Base-by-base conservation (phyloP, 2,113 vertebrate species). In the Oophaga pumilio region DNA sequence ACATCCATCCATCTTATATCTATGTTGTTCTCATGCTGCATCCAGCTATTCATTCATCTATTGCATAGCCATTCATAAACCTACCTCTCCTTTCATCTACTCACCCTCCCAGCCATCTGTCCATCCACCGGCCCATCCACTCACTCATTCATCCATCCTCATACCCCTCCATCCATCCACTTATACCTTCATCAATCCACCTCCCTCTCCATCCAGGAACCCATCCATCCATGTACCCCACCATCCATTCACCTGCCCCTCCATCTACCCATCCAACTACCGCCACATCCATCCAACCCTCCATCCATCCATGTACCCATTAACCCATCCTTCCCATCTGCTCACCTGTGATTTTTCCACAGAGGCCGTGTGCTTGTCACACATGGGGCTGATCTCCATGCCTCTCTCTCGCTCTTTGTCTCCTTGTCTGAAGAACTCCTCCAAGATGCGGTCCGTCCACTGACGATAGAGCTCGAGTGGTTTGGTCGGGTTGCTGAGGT, bases 321-420 rank as follows among this genome's bases (percentile, higher is more conserved):
- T 17, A 10, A 49, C 1, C 33, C 14, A 73, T 33, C 69, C 69
- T 20, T 7, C 4, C 33, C 33, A 43, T 24, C 11, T 56, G 7
- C 78, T 8, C 91, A 97, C 97, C 97, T 98, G 97, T 43, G 97
- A 97, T 91, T 98, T 97, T 89, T 98, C 97, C 90, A 98, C 97
- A 0, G 97, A 98, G 22, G 97, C 97, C 0, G 96, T 97, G 92
- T 97, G 97, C 92, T 98, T 97, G 87, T 98, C 97, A 0, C 97
- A 97, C 97, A 98, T 98, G 89, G 97, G 97, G 89, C 97, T 97
- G 91, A 98, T 98, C 92, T 98, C 97, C 96, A 98, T 97, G 88
- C 97, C 96, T 7, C 96, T 93, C 89, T 97, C 96, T 0, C 97
- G 92, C 82, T 98, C 97, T 57, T 95, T 95, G 91, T 98, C 97